Evolutionary conservation across 2,888 invertebrate genomes (phyloP), one percentile per base, ranked within the genome.

Genomic region (Halictus ligatus): DNA sequence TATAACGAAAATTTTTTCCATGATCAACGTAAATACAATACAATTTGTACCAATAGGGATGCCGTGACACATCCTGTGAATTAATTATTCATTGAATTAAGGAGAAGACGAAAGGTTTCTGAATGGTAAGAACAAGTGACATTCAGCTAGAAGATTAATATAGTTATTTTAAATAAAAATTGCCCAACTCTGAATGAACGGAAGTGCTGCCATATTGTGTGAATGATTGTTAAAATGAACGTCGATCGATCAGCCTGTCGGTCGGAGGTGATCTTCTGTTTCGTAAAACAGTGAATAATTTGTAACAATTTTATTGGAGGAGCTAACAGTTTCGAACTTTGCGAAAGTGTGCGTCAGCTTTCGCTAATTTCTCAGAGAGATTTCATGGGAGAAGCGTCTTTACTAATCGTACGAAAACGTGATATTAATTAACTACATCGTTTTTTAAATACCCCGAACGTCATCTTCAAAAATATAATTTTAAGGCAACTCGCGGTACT

Each of bases 181-280:
- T 71, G 71, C 71, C 43, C 40, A 43, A 71, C 43, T 71, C 43
- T 71, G 71, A 71, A 43, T 15, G 64, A 46, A 64, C 29, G 60
- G 60, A 71, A 72, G 40, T 21, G 48, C 40, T 15, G 25, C 75
- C 21, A 29, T 71, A 58, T 15, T 58, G 46, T 40, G 58, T 35
- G 69, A 46, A 54, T 15, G 29, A 40, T 12, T 12, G 25, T 48
- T 29, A 21, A 75, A 43, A 12, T 18, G 43, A 18, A 29, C n/a
- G 29, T 75, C 46, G 60, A 69, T 75, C 71, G 60, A 69, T 78
- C 25, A 18, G 73, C 79, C 76, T 85, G 84, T 76, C 84, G 18
- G 29, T 43, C 6, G 29, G 48, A 67, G 73, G 48, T 18, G 25
- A 40, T 74, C 54, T 46, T 64, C 67, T 60, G 29, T 46, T 25